Conservation (phyloP, 2,797 vertebrate species). For the Microcaecilia unicolor region DNA sequence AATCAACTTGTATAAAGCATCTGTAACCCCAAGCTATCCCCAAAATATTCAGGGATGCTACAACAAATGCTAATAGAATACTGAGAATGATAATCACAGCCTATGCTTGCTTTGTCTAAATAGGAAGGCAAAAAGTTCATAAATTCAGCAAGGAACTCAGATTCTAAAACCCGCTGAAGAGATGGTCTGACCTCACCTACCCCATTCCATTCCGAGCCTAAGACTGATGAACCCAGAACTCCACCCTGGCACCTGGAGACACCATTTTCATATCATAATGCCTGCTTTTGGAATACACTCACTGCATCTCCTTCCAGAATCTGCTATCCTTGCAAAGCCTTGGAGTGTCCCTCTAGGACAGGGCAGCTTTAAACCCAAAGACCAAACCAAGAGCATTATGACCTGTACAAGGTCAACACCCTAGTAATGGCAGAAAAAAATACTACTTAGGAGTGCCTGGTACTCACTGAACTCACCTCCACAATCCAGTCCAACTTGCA, state of each 20-base stretch:
- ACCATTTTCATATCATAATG: conserved; percentile 5
- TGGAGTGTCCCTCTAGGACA: conserved; percentile 18
- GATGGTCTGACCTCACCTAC: conserved; percentile 55
- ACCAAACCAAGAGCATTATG: conserved; percentile 14
- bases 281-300: conserved; percentile 3
- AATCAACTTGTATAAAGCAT: no score
- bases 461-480: conserved; percentile 28
- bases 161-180: conserved; percentile 43
- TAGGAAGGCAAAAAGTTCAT: background rate
- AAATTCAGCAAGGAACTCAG: conserved; percentile 7
- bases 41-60: no score
- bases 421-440: conserved; percentile 23
- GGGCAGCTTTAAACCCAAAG: conserved; percentile 12
- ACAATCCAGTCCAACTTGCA: conserved; percentile 62
- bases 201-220: conserved; percentile 43
- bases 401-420: conserved; percentile 10
- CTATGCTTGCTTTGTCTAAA: no score
- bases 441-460: conserved; percentile 16
- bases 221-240: conserved; percentile 13
- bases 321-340: conserved; percentile 39
- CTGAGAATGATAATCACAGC: no score
- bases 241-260: conserved; percentile 25
- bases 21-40: no score
- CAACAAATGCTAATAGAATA: no score
- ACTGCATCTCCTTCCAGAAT: background rate